Evolutionary conservation across 1,140 invertebrate genomes (phyloP).

Genomic region (Pseudomyrmex sp.): DNA sequence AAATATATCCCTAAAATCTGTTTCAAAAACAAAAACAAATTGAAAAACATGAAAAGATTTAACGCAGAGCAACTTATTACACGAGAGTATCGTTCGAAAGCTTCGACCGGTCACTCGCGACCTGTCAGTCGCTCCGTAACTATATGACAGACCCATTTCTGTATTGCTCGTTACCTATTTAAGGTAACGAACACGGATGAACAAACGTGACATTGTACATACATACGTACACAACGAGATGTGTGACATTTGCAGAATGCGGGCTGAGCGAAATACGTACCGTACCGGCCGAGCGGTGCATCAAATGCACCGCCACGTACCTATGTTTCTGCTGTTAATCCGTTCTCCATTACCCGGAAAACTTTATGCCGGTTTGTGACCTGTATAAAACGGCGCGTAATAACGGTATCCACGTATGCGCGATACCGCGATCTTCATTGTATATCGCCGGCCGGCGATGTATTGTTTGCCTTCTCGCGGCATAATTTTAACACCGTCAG

Average conservation of each 20-base stretch:
- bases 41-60: too few species aligned
- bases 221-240: not conserved
- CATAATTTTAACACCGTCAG: slow-evolving; percentile 35
- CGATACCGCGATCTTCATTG: slow-evolving; percentile 70
- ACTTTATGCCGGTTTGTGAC: slow-evolving; percentile 70
- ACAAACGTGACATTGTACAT: not conserved
- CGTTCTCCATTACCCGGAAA: slow-evolving; percentile 63
- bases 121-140: too few species aligned
- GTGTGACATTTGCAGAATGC: slow-evolving; percentile 33
- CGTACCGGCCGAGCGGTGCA: not conserved
- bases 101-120: too few species aligned
- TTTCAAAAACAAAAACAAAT: too few species aligned
- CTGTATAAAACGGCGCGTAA: slow-evolving; percentile 71
- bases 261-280: not conserved
- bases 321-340: slow-evolving; percentile 58
- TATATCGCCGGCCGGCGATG: slow-evolving; percentile 25
- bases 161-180: too few species aligned
- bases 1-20: too few species aligned
- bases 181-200: not conserved
- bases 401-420: slow-evolving; percentile 66
- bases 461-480: slow-evolving; percentile 50
- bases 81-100: too few species aligned
- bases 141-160: too few species aligned
- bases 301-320: slow-evolving; percentile 16
- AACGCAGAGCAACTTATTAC: too few species aligned